phyloP scores from a whole-genome alignment of 1,140 invertebrate genomes.

The Spodoptera frugiperda region DNA sequence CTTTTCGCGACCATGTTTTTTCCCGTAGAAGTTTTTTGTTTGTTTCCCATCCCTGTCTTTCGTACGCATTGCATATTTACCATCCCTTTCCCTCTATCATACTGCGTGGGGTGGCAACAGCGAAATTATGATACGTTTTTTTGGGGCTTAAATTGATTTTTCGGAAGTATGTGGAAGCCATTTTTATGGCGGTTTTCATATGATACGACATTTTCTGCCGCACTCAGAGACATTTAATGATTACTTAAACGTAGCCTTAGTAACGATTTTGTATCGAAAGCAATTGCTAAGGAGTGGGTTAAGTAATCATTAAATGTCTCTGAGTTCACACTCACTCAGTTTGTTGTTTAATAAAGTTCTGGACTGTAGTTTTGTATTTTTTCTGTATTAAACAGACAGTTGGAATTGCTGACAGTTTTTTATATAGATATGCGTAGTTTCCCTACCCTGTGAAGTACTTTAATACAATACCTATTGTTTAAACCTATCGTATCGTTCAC shows the following conservation, averaged over 20 bases:
- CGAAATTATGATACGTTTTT: constrained; percentile 83
- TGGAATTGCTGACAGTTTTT: neutral
- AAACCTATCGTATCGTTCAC: neutral
- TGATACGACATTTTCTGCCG: constrained; percentile 26
- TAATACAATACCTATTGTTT: constrained; percentile 1
- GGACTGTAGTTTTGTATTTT: neutral
- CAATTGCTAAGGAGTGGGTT: too few relatives aligned
- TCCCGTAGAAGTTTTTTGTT: constrained; percentile 80
- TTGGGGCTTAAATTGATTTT: constrained; percentile 83
- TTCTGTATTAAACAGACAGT: neutral
- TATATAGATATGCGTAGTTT: neutral
- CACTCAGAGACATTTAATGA: too few relatives aligned
- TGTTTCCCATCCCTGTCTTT: constrained; percentile 64
- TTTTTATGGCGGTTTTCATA: constrained; percentile 57
- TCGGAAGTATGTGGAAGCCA: constrained; percentile 77
- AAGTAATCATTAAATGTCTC: too few relatives aligned
- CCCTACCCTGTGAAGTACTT: neutral
- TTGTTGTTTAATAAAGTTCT: constrained; percentile 9
- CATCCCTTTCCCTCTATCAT: constrained; percentile 66
- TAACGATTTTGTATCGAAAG: too few relatives aligned
- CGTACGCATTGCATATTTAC: constrained; percentile 13
- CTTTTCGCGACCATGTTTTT: constrained; percentile 82
- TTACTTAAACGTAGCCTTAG: too few relatives aligned
- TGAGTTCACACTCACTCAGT: too few relatives aligned
- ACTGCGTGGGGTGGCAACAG: constrained; percentile 70